These are phyloP conservation scores for Hyla sarda DNA, from an alignment of 2,113 vertebrate genomes.

Conservation along the genomic window DNA sequence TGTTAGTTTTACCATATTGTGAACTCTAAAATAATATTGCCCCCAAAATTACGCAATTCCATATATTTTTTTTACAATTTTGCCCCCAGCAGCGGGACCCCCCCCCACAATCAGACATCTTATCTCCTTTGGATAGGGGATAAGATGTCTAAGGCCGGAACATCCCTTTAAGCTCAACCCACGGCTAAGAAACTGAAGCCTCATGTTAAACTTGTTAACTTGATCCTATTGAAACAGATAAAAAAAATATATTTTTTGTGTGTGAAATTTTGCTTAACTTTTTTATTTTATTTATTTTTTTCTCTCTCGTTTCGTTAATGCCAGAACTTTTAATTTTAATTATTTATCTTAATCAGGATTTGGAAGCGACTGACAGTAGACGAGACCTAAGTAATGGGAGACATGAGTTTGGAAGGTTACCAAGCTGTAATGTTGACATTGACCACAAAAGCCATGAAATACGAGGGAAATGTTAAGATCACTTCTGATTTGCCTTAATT, in stretches of 20 bases:
- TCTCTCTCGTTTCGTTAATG: conserved; percentile 71
- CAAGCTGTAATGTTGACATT: conserved; percentile 77
- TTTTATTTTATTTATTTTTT: no score
- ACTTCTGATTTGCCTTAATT: conserved; percentile 68
- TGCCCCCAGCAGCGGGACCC: no score
- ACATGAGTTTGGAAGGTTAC: conserved; percentile 79
- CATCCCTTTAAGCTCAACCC: neutral
- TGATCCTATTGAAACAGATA: neutral
- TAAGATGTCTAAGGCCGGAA: no score
- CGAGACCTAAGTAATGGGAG: conserved; percentile 78
- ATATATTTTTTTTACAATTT: no score
- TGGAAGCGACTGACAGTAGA: conserved; percentile 81
- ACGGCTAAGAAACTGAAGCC: neutral
- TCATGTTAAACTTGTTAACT: neutral
- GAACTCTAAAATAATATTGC: no score
- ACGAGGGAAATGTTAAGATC: conserved; percentile 74
- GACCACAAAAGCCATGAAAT: conserved; percentile 76
- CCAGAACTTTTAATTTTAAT: conserved; percentile 79
- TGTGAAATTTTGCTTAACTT: neutral
- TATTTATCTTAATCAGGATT: conserved; percentile 85
- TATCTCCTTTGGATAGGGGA: no score
- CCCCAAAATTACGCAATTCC: no score
- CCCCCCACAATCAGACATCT: no score
- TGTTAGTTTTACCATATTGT: no score
- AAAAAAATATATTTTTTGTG: neutral